Base-by-base conservation (phyloP, 2,888 invertebrate genomes). In the Xestia c-nigrum region DNA sequence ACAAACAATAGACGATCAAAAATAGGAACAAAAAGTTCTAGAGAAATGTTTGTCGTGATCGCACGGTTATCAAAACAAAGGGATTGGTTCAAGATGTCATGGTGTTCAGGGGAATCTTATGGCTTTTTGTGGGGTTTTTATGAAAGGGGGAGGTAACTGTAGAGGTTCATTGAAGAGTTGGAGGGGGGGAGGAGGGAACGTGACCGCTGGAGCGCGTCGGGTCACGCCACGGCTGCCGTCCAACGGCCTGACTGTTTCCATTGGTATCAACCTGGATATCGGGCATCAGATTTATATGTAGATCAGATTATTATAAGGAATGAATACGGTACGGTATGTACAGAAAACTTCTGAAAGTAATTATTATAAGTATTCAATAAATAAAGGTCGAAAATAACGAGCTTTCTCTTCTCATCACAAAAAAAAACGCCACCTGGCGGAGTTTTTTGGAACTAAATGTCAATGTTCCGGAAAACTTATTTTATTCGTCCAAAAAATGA, bases 151-250 rank as follows among this genome's bases (percentile, higher is more conserved):
- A 86, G 87, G 90, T 89, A 90, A 91, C 89, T 89, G 90, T 91
- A 84, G 74, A 81, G 88, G 80, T 92, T 93, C 94, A 94, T 95
- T 95, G 92, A 95, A 85, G 88, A 92, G 87, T 90, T 81, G 69
- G 71, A 71, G 59, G 88, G 89, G 89, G 89, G 80, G 89, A 80
- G 82, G 88, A 89, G 91, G 78, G 57, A 52, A 87, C 93, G 94
- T 92, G 94, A 91, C 91, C 90, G 91, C 87, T 88, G 91, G 89
- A 90, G 90, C 91, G 90, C 89, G 85, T 83, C 91, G 90, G 94
- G 95, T 96, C 96, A 96, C 96, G 96, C 94, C 90, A 74, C 72
- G 55, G 89, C 91, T 89, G 87, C 89, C 88, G 92, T 90, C 86
- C 88, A 89, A 71, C 85, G 90, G 91, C 88, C 90, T 82, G 87